These are phyloP conservation scores for Oreochromis mossambicus DNA, from an alignment of 2,797 vertebrate genomes.

Conservation along the genomic window DNA sequence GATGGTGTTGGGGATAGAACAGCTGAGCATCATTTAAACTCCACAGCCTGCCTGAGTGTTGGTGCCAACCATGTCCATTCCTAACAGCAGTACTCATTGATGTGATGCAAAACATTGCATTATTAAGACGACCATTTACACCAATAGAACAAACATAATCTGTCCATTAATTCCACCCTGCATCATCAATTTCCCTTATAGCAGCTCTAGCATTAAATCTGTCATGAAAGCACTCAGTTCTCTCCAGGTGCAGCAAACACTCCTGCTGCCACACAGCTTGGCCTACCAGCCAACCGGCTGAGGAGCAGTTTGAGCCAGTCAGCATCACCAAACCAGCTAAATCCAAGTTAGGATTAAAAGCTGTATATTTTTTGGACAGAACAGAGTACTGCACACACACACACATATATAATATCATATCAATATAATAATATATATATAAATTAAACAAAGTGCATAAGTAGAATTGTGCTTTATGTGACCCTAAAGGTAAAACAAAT, in stretches of 20 bases:
- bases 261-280: background rate
- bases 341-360: background rate
- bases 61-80: background rate
- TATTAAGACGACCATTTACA: background rate
- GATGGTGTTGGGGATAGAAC: background rate
- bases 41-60: background rate
- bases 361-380: background rate
- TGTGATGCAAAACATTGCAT: accelerated
- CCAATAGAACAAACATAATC: background rate
- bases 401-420: background rate
- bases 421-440: background rate
- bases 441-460: background rate
- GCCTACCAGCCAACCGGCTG: background rate
- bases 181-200: background rate
- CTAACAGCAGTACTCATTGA: background rate
- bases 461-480: background rate
- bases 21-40: background rate
- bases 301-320: background rate
- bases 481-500: background rate
- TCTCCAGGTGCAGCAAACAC: background rate
- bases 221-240: background rate
- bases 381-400: background rate
- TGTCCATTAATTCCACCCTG: background rate
- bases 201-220: background rate
- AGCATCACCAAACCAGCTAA: background rate